Percentiles rank a stretch among this genome's conserved stretches.
These are phyloP conservation scores for Cacoxenus indagator DNA, from an alignment of 2,888 invertebrate genomes.

Conservation along the genomic window DNA sequence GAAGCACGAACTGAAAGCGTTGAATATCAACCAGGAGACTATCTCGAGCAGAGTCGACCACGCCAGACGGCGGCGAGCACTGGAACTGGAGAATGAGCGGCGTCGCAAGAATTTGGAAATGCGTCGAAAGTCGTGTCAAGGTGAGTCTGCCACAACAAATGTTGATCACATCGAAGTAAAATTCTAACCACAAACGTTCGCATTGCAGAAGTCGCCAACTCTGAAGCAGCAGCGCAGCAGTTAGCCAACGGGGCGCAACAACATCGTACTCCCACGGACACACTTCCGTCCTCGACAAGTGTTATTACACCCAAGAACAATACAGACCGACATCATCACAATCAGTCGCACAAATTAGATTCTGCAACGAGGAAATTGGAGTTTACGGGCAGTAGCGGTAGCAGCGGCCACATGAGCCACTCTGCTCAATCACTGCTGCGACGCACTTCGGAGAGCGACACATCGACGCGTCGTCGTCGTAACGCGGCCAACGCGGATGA, in stretches of 20 bases:
- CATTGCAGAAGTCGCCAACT: neutral
- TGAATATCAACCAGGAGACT: constrained; percentile 65
- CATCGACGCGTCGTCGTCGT: constrained; percentile 67
- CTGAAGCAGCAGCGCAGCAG: neutral
- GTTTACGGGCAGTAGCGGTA: constrained; percentile 51
- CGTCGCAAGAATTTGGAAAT: constrained; percentile 68
- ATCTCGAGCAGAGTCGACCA: constrained; percentile 69
- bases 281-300: constrained; percentile 63
- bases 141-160: constrained; percentile 43
- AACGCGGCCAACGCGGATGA: constrained; percentile 59
- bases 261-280: constrained; percentile 48
- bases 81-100: constrained; percentile 70
- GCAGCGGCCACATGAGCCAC: constrained; percentile 57
- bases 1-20: constrained; percentile 63
- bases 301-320: constrained; percentile 64
- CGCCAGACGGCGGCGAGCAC: constrained; percentile 68
- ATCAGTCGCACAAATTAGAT: constrained; percentile 43
- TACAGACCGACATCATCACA: constrained; percentile 44
- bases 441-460: constrained; percentile 70
- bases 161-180: constrained; percentile 25
- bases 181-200: neutral
- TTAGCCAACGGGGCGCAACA: constrained; percentile 32
- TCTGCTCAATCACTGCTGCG: constrained; percentile 67
- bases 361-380: constrained; percentile 67
- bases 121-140: constrained; percentile 69